phyloP scores from a whole-genome alignment of 2,888 invertebrate genomes.

The Ceramica pisi region DNA sequence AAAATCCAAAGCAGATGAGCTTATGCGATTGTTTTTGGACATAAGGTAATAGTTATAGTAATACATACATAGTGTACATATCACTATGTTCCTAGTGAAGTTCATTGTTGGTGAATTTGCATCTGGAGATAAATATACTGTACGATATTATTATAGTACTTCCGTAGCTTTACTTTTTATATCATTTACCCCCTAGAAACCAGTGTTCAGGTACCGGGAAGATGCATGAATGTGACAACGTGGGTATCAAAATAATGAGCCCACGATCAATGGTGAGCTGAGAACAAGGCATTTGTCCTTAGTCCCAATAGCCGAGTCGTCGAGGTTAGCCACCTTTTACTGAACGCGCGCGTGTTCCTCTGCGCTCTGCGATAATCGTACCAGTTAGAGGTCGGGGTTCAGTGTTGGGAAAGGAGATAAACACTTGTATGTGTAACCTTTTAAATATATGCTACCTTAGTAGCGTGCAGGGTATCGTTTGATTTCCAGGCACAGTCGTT shows the following conservation, averaged over 20 bases:
- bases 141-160: background rate
- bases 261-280: conserved; percentile 42
- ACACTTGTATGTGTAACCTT: conserved; percentile 13
- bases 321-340: conserved; percentile 86
- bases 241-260: conserved; percentile 58
- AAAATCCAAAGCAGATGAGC: background rate
- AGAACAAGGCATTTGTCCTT: conserved; percentile 75
- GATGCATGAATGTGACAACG: conserved; percentile 44
- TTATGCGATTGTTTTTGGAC: background rate
- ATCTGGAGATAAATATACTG: background rate
- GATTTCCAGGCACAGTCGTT: background rate
- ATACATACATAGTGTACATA: no score
- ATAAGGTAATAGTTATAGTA: no score
- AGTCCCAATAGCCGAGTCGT: conserved; percentile 76
- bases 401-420: conserved; percentile 30
- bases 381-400: conserved; percentile 57
- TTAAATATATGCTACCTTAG: background rate
- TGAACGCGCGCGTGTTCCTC: conserved; percentile 45
- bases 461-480: background rate
- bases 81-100: background rate
- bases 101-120: background rate
- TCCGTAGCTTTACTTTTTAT: background rate
- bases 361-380: conserved; percentile 46
- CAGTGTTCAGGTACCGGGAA: conserved; percentile 11
- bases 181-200: background rate